A percentile compares a stretch with the other conserved stretches of the same genome.
phyloP scores from a whole-genome alignment of 2,113 vertebrate genomes.

The Odobenus rosmarus region DNA sequence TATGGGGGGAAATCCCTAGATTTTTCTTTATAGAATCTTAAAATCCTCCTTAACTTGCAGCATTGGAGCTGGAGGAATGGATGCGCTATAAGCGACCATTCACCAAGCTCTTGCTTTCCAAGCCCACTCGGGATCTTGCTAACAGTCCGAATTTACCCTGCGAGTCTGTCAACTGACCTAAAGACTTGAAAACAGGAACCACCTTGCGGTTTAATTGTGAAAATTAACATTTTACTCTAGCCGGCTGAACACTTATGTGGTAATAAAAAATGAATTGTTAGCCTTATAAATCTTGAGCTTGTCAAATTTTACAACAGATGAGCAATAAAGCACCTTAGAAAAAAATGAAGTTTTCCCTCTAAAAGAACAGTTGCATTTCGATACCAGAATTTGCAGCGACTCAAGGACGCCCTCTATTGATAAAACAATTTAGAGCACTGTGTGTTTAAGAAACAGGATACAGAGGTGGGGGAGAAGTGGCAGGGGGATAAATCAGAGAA shows the following conservation, averaged over 20 bases:
- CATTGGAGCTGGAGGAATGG: not conserved
- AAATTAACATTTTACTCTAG: conserved; percentile 76
- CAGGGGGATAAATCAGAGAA: not conserved
- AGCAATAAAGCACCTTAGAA: conserved; percentile 77
- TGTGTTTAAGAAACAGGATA: not conserved
- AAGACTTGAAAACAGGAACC: conserved; percentile 69
- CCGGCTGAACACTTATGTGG: conserved; percentile 65
- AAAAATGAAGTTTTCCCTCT: conserved; percentile 69
- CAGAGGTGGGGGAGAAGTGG: accelerated
- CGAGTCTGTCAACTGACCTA: conserved; percentile 24
- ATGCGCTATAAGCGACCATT: not conserved
- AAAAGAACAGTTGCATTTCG: conserved; percentile 56
- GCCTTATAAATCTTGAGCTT: conserved; percentile 70
- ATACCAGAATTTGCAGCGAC: conserved; percentile 64
- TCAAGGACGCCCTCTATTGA: conserved; percentile 83
- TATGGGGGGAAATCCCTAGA: not conserved
- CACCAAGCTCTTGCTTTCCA: not conserved
- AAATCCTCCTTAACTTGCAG: conserved; percentile 26
- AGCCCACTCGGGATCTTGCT: not conserved
- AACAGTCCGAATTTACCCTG: conserved; percentile 21
- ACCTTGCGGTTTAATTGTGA: conserved; percentile 69
- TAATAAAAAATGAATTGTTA: conserved; percentile 79
- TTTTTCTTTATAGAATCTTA: conserved; percentile 12
- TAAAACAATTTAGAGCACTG: not conserved
- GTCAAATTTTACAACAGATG: conserved; percentile 76